Base-by-base conservation (phyloP, 2,888 invertebrate genomes). In the Stenchaetothrips biformis region DNA sequence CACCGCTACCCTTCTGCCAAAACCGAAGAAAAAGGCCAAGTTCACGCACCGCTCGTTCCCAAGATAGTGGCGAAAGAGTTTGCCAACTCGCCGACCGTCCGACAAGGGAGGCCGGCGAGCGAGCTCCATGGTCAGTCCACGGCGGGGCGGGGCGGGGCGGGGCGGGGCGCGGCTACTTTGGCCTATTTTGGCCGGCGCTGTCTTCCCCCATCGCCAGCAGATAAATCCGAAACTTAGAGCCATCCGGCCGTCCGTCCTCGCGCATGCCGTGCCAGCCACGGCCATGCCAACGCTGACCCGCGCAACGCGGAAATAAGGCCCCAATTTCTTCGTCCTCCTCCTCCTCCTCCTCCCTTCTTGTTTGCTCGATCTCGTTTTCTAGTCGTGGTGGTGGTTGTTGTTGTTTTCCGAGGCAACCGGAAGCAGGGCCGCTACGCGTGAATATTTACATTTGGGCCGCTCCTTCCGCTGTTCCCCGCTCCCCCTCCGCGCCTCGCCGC, bases 11-110 rank as follows among this genome's bases (percentile, higher is more conserved):
- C 53, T 16, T 53, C 67, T 67, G 67, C 9, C n/a, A 67, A 37
- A 8, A 21, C 67, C 67, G 67, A 2, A 67, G 67, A 74, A 74
- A 21, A 74, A 21, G 25, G 21, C 67, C 67, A 74, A 21, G 67
- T 74, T 74, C 67, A 74, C 67, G 67, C 67, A 74, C 67, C 25
- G 67, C 67, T 74, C 21, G 59, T 13, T 59, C 59, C 59, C 59
- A 16, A 59, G 59, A 59, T 59, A 59, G 59, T 59, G 59, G 59
- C 11, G 13, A 59, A 18, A 18, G 59, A 13, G 59, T 13, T 18
- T 59, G 59, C 59, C 59, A 59, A 59, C 37, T 37, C 37, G 37
- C 37, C 37, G 37, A 37, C 2, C 37, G 59, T 59, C 59, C 13
- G 59, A 59, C 59, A 59, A 59, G 59, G 67, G 25, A 25, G 25